A percentile compares a stretch with the other conserved stretches of the same genome.
Conservation (phyloP, 2,113 vertebrate genomes). For the Oostethus manadensis region DNA sequence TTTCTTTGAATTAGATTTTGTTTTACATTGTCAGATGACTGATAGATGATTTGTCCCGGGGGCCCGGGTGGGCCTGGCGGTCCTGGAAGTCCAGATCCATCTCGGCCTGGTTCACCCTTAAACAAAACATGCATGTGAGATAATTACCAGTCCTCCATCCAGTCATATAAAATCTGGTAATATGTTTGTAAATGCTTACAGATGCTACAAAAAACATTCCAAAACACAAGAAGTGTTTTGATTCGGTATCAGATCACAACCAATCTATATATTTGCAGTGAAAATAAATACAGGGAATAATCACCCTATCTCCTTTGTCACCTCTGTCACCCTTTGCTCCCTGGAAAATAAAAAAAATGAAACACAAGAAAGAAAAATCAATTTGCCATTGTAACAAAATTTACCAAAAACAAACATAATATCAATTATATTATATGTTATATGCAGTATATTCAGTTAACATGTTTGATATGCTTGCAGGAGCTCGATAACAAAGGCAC, state of each 20-base stretch:
- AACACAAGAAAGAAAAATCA: not conserved
- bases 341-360: conserved; percentile 60
- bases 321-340: conserved; percentile 83
- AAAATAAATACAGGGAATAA: conserved; percentile 27
- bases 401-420: too few relatives aligned
- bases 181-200: not conserved
- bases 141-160: not conserved
- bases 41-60: conserved; percentile 76
- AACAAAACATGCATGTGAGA: conserved; percentile 20
- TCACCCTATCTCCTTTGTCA: conserved; percentile 78
- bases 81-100: conserved; percentile 78
- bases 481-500: too few relatives aligned
- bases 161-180: not conserved
- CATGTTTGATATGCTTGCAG: too few relatives aligned
- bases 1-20: not conserved
- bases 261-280: too few relatives aligned
- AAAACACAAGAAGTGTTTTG: not conserved
- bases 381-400: not conserved
- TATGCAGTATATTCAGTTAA: too few relatives aligned
- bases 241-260: not conserved
- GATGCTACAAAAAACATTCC: not conserved
- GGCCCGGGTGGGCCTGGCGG: conserved; percentile 83
- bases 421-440: too few relatives aligned
- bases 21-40: conserved; percentile 55
- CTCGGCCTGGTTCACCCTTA: conserved; percentile 84